Conservation (phyloP, 2,113 vertebrate species). For the Chaetops frenatus region DNA sequence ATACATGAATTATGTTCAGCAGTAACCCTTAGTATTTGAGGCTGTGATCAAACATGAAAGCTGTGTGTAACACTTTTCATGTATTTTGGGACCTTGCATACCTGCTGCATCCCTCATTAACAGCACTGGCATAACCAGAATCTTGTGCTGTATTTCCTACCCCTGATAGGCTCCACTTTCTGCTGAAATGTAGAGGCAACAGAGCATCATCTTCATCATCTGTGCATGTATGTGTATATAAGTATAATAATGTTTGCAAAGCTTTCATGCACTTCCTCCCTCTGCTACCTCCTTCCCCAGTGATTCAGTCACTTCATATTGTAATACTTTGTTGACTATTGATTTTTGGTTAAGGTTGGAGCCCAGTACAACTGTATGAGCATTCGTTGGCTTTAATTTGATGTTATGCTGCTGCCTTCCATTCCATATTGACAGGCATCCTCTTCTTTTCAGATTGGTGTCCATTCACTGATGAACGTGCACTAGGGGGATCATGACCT, state of each 20-base stretch:
- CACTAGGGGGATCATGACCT: slow-evolving; percentile 72
- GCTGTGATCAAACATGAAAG: background rate
- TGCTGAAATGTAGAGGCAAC: background rate
- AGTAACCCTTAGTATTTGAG: background rate
- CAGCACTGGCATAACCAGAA: background rate
- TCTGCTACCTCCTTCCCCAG: slow-evolving; percentile 16
- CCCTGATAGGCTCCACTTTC: background rate
- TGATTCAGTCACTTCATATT: slow-evolving; percentile 68
- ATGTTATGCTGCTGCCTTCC: slow-evolving; percentile 61
- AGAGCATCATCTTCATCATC: background rate
- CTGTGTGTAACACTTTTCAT: background rate
- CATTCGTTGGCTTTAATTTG: slow-evolving; percentile 74
- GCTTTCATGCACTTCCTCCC: slow-evolving; percentile 31
- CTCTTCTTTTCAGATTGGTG: slow-evolving; percentile 71
- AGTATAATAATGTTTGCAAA: slow-evolving; percentile 18
- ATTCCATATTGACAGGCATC: slow-evolving; percentile 73
- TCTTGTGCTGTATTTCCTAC: background rate
- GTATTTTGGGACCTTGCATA: background rate
- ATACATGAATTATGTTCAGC: background rate
- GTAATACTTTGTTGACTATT: slow-evolving; percentile 76
- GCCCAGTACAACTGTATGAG: slow-evolving; percentile 66
- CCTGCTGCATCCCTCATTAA: background rate
- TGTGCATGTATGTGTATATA: background rate
- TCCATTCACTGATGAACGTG: slow-evolving; percentile 70
- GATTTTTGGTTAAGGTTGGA: slow-evolving; percentile 75